Percentiles rank a stretch among this genome's conserved stretches.
Evolutionary conservation across 2,113 vertebrate species (phyloP).

Genomic region (Oryzias celebensis): DNA sequence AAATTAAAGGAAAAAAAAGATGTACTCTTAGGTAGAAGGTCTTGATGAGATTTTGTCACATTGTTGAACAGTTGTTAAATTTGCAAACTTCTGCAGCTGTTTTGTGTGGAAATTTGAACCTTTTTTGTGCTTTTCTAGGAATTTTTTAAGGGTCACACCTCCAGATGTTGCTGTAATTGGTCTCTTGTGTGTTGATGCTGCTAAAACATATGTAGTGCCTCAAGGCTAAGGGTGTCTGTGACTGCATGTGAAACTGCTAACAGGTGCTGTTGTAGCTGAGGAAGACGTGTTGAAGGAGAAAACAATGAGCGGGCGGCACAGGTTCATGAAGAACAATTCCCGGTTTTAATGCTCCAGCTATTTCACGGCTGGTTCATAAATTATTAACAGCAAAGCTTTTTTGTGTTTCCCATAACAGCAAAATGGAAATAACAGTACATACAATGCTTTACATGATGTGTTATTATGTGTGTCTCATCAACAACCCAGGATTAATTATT

Average conservation of each 20-base stretch:
- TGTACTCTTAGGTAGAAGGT: not conserved
- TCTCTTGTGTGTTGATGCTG: conserved; percentile 59
- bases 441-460: conserved; percentile 8
- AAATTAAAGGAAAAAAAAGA: conserved; percentile 50
- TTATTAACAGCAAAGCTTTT: conserved; percentile 62
- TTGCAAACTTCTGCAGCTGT: not conserved
- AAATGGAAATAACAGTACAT: conserved; percentile 43
- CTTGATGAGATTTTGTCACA: conserved; percentile 13
- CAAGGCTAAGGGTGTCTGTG: conserved; percentile 45
- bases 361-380: conserved; percentile 64
- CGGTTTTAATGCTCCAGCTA: conserved; percentile 55
- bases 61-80: conserved; percentile 13
- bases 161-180: conserved; percentile 65
- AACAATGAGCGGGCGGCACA: conserved; percentile 47
- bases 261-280: conserved; percentile 47
- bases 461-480: conserved; percentile 4
- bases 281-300: conserved; percentile 16
- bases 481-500: not conserved
- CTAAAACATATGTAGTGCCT: conserved; percentile 50
- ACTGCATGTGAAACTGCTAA: conserved; percentile 42
- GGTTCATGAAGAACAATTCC: conserved; percentile 58
- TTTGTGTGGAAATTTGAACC: not conserved
- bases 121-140: conserved; percentile 9
- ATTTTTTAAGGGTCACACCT: conserved; percentile 60
- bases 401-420: conserved; percentile 59